Percentiles rank a stretch among this genome's conserved stretches.
phyloP scores from a whole-genome alignment of 1,140 invertebrate species.

The Papilio aristodemus region DNA sequence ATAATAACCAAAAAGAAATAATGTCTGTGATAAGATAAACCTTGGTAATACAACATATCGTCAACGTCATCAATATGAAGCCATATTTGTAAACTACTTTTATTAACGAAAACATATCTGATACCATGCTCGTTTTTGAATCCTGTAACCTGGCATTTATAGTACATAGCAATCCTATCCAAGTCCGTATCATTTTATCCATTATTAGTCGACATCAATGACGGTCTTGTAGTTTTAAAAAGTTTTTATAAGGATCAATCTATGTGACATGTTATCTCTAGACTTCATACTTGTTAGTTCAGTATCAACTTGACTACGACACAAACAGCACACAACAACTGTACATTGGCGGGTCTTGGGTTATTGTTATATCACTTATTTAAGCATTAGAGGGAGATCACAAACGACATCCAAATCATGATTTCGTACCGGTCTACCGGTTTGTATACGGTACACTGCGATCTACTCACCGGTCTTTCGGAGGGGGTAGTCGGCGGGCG shows the following conservation, averaged over 20 bases:
- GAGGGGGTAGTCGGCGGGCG: conserved; percentile 92
- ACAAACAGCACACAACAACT: conserved; percentile 8
- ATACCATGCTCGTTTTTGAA: too few relatives aligned
- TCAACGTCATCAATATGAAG: too few relatives aligned
- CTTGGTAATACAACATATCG: too few relatives aligned
- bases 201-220: neutral
- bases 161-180: too few relatives aligned
- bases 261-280: neutral
- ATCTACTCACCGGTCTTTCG: conserved; percentile 93
- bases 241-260: neutral
- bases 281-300: neutral
- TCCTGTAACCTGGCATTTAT: too few relatives aligned
- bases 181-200: neutral
- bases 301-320: neutral
- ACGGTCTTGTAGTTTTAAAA: neutral
- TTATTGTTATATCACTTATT: neutral
- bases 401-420: conserved; percentile 4
- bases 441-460: neutral
- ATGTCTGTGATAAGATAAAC: too few relatives aligned
- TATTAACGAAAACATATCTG: too few relatives aligned
- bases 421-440: neutral
- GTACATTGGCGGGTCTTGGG: neutral
- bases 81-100: too few relatives aligned
- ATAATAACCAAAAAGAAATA: too few relatives aligned
- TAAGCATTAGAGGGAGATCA: neutral